Conservation (phyloP, 2,113 vertebrate species). For the Ptyas mucosa region DNA sequence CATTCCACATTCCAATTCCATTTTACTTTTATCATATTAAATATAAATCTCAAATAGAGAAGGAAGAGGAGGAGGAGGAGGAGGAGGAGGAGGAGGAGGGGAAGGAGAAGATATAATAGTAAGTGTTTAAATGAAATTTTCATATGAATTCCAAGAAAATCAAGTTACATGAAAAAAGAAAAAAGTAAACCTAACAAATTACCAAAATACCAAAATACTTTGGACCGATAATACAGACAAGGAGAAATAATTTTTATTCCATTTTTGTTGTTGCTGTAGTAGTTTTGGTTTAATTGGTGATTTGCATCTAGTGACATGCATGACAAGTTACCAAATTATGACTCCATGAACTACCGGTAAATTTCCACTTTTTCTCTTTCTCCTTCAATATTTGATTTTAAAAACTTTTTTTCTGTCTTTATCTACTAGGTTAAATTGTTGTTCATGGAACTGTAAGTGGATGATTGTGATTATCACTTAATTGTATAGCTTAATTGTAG, state of each 20-base stretch:
- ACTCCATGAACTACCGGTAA: neutral
- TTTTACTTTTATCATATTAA: neutral
- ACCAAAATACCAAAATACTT: slow-evolving; percentile 1
- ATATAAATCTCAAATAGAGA: neutral
- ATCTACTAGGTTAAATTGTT: neutral
- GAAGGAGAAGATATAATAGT: neutral
- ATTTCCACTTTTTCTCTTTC: neutral
- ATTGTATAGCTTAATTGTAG: neutral
- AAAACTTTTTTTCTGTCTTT: neutral
- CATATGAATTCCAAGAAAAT: slow-evolving; percentile 43
- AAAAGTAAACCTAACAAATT: slow-evolving; percentile 25
- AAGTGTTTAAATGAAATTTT: neutral
- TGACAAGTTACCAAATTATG: neutral
- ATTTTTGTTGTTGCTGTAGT: neutral
- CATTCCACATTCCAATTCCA: neutral
- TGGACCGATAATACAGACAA: neutral
- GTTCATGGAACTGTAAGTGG: slow-evolving; percentile 3
- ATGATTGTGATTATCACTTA: slow-evolving; percentile 17
- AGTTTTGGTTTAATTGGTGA: neutral
- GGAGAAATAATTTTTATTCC: slow-evolving; percentile 13
- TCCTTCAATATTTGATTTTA: neutral
- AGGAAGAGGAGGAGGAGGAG: neutral
- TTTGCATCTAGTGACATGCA: neutral
- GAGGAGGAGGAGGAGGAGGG: neutral
- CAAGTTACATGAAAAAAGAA: neutral